These are phyloP conservation scores for Myripristis jacobus DNA, from an alignment of 2,797 vertebrate genomes.

Conservation along the genomic window DNA sequence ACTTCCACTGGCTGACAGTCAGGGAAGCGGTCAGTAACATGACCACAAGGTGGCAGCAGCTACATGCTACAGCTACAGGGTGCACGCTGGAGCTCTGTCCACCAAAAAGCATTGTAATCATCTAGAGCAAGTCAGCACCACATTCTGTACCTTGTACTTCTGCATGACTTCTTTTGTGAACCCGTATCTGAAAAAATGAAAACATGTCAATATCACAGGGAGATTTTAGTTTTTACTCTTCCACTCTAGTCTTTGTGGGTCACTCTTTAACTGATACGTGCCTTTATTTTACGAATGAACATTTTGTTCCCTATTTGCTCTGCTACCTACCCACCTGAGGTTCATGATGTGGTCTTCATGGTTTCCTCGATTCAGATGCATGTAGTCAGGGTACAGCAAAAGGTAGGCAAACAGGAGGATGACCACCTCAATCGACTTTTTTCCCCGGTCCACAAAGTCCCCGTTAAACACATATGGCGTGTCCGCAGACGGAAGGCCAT, in stretches of 20 bases:
- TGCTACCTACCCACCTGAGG: conserved; percentile 83
- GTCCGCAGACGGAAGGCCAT: conserved; percentile 92
- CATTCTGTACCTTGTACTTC: conserved; percentile 92
- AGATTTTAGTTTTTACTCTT: too few relatives aligned
- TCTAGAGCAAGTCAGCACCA: neutral
- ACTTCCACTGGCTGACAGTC: neutral
- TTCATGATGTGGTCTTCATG: conserved; percentile 98
- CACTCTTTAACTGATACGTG: too few relatives aligned
- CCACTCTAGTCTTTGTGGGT: neutral
- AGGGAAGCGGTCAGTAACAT: too few relatives aligned
- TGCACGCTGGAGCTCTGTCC: neutral
- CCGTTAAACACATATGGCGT: conserved; percentile 96
- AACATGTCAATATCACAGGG: neutral
- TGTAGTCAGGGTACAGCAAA: conserved; percentile 91
- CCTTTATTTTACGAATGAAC: neutral
- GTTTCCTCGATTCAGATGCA: conserved; percentile 97
- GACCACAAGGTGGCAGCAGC: conserved; percentile 17
- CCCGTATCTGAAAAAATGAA: conserved; percentile 91
- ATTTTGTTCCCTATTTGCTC: neutral
- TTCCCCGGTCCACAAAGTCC: conserved; percentile 97
- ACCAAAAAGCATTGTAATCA: neutral
- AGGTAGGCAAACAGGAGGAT: conserved; percentile 92
- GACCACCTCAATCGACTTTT: conserved; percentile 93
- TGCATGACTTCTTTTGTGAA: conserved; percentile 95
- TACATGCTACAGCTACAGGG: neutral